Base-by-base conservation (phyloP, 1,140 invertebrate genomes). In the Trachymyrmex septentrionalis region DNA sequence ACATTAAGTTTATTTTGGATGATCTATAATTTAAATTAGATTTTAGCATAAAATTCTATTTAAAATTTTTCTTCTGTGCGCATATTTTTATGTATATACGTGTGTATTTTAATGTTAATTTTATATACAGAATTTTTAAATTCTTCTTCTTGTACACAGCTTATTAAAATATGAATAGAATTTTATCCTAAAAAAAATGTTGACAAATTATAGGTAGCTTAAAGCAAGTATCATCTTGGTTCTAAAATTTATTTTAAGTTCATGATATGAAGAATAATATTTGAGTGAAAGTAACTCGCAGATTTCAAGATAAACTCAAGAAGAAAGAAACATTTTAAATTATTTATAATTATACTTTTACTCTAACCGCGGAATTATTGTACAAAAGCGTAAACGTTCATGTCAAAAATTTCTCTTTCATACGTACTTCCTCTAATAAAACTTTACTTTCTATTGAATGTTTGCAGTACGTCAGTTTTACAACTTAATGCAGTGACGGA, bases 311-410 rank as follows among this genome's bases (percentile, higher is more conserved):
- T 38, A 3, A 10, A 55, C 16, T n/a, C 10, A 48, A 64, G 44
- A 80, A 67, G 27, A 67, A 80, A 67, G 27, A 67, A 55, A 80
- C 34, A 67, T 16, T 48, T 66, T 53, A 69, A 69, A 80, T 80
- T 50, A 44, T 61, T 59, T 59, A 61, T 61, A 59, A 76, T 63
- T 77, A 80, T 34, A 34, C 44, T 66, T 80, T 55, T 55, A 55
- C 63, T 55, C 6, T 67, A 67, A 55, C 44, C 59, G 61, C 76
- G 30, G 2, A 2, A 61, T 76, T 61, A 66, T 80, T 38, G 27
- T n/a, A 67, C 19, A 55, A 38, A 66, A 50, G 19, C 14, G 12
- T 21, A n/a, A 50, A 55, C 16, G 10, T 80, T 67, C 50, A 30
- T 80, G 1, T 44, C 9, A 44, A 55, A 80, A 63, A 80, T 80